Percentiles rank a stretch among this genome's conserved stretches.
Conservation (phyloP, 2,113 vertebrate genomes). For the Tragelaphus scriptus region DNA sequence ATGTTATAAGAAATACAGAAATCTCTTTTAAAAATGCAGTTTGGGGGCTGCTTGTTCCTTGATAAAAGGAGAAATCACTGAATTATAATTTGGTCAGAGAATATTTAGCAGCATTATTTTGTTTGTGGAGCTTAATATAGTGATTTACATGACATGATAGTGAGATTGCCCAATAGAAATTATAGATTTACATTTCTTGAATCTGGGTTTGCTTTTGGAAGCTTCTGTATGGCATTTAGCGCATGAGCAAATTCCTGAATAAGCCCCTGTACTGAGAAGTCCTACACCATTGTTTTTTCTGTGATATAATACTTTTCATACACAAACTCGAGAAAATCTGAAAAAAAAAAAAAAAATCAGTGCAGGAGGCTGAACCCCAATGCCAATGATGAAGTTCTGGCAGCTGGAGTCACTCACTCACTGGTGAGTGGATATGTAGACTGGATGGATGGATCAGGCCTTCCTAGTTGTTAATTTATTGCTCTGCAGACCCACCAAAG, state of each 20-base stretch:
- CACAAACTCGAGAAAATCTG: neutral
- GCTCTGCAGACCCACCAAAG: neutral
- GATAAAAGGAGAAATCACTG: neutral
- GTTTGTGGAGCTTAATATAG: neutral
- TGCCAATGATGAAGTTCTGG: neutral
- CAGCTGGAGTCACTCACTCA: neutral
- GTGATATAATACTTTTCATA: neutral
- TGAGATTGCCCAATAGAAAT: neutral
- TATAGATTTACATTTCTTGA: neutral
- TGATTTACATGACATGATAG: neutral
- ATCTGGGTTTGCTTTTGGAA: neutral
- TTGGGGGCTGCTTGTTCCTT: neutral
- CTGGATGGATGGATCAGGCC: rapidly evolving
- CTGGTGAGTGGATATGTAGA: neutral
- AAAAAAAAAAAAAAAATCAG: neutral
- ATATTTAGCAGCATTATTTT: neutral
- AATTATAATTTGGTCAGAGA: neutral
- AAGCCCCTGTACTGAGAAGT: neutral
- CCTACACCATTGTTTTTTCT: neutral
- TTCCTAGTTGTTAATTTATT: neutral
- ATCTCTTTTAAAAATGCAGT: neutral
- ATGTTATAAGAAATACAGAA: neutral
- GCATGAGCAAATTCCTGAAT: neutral
- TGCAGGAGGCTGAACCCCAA: neutral
- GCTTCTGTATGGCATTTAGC: neutral